Conservation (phyloP, 2,797 vertebrate genomes). For the Neostethus bicornis region DNA sequence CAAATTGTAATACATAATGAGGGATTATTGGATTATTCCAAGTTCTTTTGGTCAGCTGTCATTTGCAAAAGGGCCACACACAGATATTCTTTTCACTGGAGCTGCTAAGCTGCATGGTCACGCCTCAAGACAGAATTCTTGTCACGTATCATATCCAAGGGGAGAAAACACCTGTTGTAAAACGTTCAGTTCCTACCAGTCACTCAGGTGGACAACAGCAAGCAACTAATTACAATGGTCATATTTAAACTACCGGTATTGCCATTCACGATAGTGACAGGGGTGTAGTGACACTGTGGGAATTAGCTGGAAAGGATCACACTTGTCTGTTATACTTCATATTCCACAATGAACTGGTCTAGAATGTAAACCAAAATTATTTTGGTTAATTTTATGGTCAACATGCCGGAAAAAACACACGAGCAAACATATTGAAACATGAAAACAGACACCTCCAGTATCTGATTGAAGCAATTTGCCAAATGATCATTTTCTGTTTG, state of each 20-base stretch:
- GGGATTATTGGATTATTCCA: not conserved
- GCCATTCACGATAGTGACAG: constrained; percentile 35
- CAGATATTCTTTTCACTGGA: constrained; percentile 12
- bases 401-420: not conserved
- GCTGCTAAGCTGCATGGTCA: constrained; percentile 18
- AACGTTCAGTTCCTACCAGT: constrained; percentile 8
- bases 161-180: constrained; percentile 53
- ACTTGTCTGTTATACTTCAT: constrained; percentile 11
- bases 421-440: not conserved
- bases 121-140: constrained; percentile 30
- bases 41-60: constrained; percentile 2
- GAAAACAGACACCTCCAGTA: no score
- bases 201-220: constrained; percentile 26
- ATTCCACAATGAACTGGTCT: constrained; percentile 2
- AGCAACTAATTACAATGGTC: constrained; percentile 46
- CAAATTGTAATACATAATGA: not conserved
- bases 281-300: constrained; percentile 27
- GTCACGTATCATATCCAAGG: constrained; percentile 44
- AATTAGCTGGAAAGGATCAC: constrained; percentile 26
- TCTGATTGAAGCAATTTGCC: no score
- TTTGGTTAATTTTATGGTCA: not conserved
- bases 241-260: constrained; percentile 33
- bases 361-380: not conserved
- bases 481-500: no score
- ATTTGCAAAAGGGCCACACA: constrained; percentile 11